A percentile compares a stretch with the other conserved stretches of the same genome.
Evolutionary conservation across 1,140 invertebrate species (phyloP).

Genomic region (Steinernema feltiae): DNA sequence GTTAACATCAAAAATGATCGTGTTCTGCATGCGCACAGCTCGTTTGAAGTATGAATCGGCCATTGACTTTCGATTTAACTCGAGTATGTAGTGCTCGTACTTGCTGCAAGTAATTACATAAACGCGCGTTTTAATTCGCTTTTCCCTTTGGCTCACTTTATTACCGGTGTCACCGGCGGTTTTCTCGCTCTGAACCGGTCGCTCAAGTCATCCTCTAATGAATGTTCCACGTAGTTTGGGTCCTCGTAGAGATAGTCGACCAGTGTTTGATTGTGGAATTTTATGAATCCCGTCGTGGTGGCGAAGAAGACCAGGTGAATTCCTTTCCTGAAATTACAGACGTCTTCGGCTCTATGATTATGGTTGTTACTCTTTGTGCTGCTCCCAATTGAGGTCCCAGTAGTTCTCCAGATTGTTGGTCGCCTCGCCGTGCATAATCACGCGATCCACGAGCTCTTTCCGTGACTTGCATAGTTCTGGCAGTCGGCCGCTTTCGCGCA

Average conservation of each 20-base stretch:
- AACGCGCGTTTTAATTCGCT: background rate
- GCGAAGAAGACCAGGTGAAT: conserved; percentile 55
- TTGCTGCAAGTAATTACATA: conserved; percentile 31
- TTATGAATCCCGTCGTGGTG: conserved; percentile 54
- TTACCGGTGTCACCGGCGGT: conserved; percentile 20
- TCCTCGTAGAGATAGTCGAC: conserved; percentile 48
- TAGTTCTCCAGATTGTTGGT: conserved; percentile 37
- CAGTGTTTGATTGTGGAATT: conserved; percentile 49
- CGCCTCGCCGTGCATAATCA: conserved; percentile 51
- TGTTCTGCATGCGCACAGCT: conserved; percentile 51
- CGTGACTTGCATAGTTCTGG: conserved; percentile 46
- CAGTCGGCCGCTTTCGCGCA: conserved; percentile 41
- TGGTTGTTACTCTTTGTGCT: conserved; percentile 29
- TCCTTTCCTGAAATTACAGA: conserved; percentile 37
- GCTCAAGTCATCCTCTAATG: too few species aligned
- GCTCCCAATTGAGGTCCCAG: conserved; percentile 45
- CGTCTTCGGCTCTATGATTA: background rate
- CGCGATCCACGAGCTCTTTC: conserved; percentile 46
- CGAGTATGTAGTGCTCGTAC: conserved; percentile 53
- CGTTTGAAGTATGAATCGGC: conserved; percentile 52
- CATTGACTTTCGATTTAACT: conserved; percentile 44
- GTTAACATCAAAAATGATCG: conserved; percentile 54
- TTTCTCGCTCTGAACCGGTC: conserved; percentile 20
- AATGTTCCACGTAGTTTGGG: conserved; percentile 32
- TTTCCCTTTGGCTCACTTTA: background rate